Percentiles rank a stretch among this genome's conserved stretches.
Evolutionary conservation across 2,888 invertebrate genomes (phyloP).

Genomic region (Sphaeridia pumilis): DNA sequence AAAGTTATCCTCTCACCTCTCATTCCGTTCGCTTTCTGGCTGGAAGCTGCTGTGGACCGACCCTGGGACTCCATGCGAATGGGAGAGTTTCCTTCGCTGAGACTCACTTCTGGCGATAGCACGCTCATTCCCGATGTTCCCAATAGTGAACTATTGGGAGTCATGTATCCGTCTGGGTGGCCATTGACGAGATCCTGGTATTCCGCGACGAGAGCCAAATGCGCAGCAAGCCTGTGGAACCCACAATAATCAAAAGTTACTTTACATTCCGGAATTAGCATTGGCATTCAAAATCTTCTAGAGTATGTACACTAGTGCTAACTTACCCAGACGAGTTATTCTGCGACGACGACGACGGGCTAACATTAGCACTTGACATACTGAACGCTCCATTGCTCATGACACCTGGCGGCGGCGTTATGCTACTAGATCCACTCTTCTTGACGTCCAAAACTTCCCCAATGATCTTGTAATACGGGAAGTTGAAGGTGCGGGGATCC

Average conservation of each 20-base stretch:
- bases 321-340: slow-evolving; percentile 26
- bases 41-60: slow-evolving; percentile 22
- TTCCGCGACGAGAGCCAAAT: slow-evolving; percentile 35
- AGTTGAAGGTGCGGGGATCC: slow-evolving; percentile 35
- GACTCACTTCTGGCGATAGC: slow-evolving; percentile 35
- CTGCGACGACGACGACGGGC: slow-evolving; percentile 24
- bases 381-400: slow-evolving; percentile 19
- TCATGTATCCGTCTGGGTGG: slow-evolving; percentile 32
- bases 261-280: not conserved
- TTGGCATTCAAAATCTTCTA: not conserved
- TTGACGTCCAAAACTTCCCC: slow-evolving; percentile 36
- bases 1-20: too few relatives aligned
- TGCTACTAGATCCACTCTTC: slow-evolving; percentile 30
- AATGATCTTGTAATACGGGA: slow-evolving; percentile 35
- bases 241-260: not conserved
- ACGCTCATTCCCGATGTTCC: slow-evolving; percentile 34
- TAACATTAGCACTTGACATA: slow-evolving; percentile 24
- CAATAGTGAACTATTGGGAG: slow-evolving; percentile 31
- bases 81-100: slow-evolving; percentile 36
- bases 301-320: not conserved
- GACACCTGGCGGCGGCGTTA: slow-evolving; percentile 15
- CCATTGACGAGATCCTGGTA: slow-evolving; percentile 36
- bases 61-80: slow-evolving; percentile 32
- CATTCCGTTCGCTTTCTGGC: slow-evolving; percentile 13
- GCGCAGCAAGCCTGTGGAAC: slow-evolving; percentile 31